Percentiles rank a stretch among this genome's conserved stretches.
Evolutionary conservation across 2,888 invertebrate genomes (phyloP).

Genomic region (Sarcophaga carnaria): DNA sequence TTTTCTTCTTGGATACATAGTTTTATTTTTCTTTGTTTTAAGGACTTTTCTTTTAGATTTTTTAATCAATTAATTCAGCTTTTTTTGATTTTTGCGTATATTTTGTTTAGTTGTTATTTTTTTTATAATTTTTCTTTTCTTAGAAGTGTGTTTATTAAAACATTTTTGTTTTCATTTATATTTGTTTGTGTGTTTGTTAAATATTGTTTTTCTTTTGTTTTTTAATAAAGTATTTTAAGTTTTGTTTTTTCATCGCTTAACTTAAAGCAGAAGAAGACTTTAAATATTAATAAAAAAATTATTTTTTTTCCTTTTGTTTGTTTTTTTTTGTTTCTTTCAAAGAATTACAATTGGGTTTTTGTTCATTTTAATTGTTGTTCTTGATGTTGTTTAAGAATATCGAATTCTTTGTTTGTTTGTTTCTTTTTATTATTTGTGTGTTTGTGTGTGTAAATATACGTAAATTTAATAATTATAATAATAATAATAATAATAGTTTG

Average conservation of each 20-base stretch:
- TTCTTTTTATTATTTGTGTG: background rate
- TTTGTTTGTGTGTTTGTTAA: conserved; percentile 60
- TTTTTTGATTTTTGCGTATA: conserved; percentile 69
- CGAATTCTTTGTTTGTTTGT: conserved; percentile 11
- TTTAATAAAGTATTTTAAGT: conserved; percentile 64
- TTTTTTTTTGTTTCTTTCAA: conserved; percentile 46
- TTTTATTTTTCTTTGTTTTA: conserved; percentile 25
- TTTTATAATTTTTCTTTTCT: conserved; percentile 36
- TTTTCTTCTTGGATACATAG: conserved; percentile 54
- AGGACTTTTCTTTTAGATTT: conserved; percentile 39
- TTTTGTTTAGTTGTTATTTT: conserved; percentile 42
- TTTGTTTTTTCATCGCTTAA: conserved; percentile 62
- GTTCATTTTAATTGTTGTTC: conserved; percentile 29
- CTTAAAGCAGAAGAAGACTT: conserved; percentile 69
- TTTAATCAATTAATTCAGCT: conserved; percentile 65
- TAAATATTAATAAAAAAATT: conserved; percentile 63
- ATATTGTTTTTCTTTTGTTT: conserved; percentile 49
- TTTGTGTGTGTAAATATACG: conserved; percentile 60
- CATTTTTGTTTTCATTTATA: conserved; percentile 39
- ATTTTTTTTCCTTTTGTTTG: conserved; percentile 13
- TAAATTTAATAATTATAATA: conserved; percentile 61
- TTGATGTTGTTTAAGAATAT: conserved; percentile 21
- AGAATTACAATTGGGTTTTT: conserved; percentile 44
- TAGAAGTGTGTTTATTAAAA: conserved; percentile 56
- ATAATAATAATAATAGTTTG: conserved; percentile 44